phyloP scores from a whole-genome alignment of 1,140 invertebrate species.

The Bombus pyrosoma region DNA sequence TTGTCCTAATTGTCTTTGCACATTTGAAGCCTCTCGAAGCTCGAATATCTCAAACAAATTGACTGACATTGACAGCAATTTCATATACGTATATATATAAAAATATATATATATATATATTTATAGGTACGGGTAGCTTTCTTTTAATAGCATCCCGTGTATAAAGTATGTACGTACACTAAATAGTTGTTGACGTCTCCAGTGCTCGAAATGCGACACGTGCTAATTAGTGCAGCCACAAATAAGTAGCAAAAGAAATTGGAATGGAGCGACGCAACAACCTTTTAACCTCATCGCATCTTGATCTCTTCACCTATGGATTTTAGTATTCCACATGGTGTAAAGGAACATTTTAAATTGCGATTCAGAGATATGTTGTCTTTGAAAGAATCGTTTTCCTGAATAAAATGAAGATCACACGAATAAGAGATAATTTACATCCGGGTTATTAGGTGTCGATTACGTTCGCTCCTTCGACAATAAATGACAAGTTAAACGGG shows the following conservation, averaged over 20 bases:
- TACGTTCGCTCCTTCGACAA: slow-evolving; percentile 65
- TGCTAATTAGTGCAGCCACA: slow-evolving; percentile 64
- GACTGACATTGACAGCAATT: slow-evolving; percentile 21
- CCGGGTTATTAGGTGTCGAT: slow-evolving; percentile 20
- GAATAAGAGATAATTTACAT: background rate
- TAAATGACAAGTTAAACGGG: slow-evolving; percentile 49
- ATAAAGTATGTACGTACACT: slow-evolving; percentile 51
- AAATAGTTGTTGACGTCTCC: slow-evolving; percentile 41
- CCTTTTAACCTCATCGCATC: slow-evolving; percentile 30
- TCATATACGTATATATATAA: background rate
- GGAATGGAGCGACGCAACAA: slow-evolving; percentile 62
- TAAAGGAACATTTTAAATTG: background rate
- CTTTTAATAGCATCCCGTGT: background rate
- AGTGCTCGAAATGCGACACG: slow-evolving; percentile 60
- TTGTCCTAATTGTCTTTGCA: background rate
- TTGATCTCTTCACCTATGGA: background rate
- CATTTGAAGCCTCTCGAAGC: background rate
- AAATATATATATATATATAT: background rate
- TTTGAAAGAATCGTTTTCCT: background rate
- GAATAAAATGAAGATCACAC: background rate
- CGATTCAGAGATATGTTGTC: background rate
- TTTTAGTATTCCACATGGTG: background rate
- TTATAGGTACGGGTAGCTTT: background rate
- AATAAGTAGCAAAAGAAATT: slow-evolving; percentile 56
- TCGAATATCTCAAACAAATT: slow-evolving; percentile 5